Base-by-base conservation (phyloP, 1,140 invertebrate genomes). In the Camponotus floridanus region DNA sequence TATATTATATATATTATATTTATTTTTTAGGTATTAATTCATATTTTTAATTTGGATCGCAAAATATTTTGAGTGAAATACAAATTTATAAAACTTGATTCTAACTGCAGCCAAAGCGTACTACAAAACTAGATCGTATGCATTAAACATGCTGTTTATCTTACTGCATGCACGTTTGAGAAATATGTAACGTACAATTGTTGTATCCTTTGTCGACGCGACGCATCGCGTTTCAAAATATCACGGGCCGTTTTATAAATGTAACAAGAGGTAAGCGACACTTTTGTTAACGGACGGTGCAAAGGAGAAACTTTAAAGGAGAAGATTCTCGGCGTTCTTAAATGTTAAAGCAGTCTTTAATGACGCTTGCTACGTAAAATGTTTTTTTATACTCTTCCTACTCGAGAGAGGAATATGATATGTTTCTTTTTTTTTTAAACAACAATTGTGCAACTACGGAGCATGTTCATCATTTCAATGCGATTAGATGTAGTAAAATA, bases 311-410 rank as follows among this genome's bases (percentile, higher is more conserved):
- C 36, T 71, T 81, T 74, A 59, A 74, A 59, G n/a, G 55, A 59
- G 78, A 71, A 7, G 33, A 33, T 51, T 51, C 73, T 51, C 45
- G 15, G 15, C 8, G 57, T 76, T 15, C 61, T 85, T 78, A 51
- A 85, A 78, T 76, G 73, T 85, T 85, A 55, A 85, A 85, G 39
- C n/a, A 74, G 45, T 64, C 45, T 61, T 85, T 78, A 76, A 85
- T 57, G 61, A 65, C n/a, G 36, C 55, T 78, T 31, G 71, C 39
- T 79, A 11, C 59, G 36, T 85, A 64, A 76, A 76, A n/a, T 36
- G 26, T 65, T 85, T 33, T 33, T 42, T 71, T 70, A 31, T 39
- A 39, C n/a, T 31, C 21, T 51, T 42, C 48, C 18, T 26, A 7
- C 36, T 84, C n/a, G 7, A 51, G 5, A 8, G 18, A 71, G 36